Conservation (phyloP, 2,888 invertebrate genomes). For the Elmis aenea region DNA sequence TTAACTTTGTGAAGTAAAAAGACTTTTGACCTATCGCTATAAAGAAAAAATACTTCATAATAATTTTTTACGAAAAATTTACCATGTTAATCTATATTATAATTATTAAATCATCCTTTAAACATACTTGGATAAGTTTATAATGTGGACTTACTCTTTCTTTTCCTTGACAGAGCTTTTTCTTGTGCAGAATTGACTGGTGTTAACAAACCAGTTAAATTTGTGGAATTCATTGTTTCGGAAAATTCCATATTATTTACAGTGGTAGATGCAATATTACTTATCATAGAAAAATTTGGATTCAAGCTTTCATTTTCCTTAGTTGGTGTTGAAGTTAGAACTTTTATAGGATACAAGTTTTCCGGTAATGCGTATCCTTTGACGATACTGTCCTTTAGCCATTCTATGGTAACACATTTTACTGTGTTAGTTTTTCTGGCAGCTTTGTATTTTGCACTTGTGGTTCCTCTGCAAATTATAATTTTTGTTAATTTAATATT, state of each 20-base stretch:
- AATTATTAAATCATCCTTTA: too few relatives aligned
- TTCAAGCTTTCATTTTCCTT: constrained; percentile 45
- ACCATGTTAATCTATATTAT: too few relatives aligned
- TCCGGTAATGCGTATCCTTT: constrained; percentile 65
- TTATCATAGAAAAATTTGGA: constrained; percentile 50
- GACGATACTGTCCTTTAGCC: constrained; percentile 75
- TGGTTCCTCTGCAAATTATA: constrained; percentile 52
- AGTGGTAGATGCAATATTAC: constrained; percentile 37
- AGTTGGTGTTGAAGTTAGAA: constrained; percentile 68
- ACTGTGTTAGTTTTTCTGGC: constrained; percentile 48
- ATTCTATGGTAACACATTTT: constrained; percentile 68
- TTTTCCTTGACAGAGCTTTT: constrained; percentile 10
- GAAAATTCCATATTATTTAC: constrained; percentile 3
- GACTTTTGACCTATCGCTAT: too few relatives aligned
- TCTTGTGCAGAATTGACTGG: constrained; percentile 5
- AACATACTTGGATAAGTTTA: too few relatives aligned
- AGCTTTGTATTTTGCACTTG: constrained; percentile 69
- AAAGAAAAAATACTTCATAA: too few relatives aligned
- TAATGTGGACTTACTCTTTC: constrained; percentile 3
- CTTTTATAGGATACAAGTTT: constrained; percentile 54
- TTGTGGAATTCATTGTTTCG: neutral
- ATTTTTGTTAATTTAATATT: neutral
- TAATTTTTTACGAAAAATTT: too few relatives aligned
- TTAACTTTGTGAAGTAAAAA: too few relatives aligned
- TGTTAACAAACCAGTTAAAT: neutral